Evolutionary conservation across 2,113 vertebrate species (phyloP).

Genomic region (Falcunculus frontatus): DNA sequence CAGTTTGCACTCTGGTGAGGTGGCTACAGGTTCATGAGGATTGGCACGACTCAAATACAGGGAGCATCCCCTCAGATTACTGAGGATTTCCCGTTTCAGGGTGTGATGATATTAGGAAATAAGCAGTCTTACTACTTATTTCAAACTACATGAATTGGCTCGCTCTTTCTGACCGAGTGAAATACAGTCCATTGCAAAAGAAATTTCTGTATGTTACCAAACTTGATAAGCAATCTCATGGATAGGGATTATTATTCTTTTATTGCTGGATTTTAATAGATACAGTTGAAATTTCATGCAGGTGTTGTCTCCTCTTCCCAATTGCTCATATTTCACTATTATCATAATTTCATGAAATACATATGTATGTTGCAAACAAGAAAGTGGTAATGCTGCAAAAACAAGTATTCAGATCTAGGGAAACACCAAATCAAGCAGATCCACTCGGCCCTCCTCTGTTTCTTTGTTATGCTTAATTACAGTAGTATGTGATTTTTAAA

Average conservation of each 20-base stretch:
- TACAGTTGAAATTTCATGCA: background rate
- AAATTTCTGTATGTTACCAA: background rate
- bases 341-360: background rate
- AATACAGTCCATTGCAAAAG: background rate
- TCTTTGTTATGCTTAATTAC: background rate
- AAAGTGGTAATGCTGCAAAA: background rate
- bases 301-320: background rate
- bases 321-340: background rate
- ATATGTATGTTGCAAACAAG: background rate
- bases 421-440: background rate
- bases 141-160: background rate
- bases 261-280: background rate
- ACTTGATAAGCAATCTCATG: background rate
- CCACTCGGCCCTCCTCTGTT: background rate
- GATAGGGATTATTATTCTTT: background rate
- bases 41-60: fast-evolving
- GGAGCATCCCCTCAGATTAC: background rate
- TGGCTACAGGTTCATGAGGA: background rate
- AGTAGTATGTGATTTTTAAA: background rate
- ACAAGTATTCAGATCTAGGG: background rate
- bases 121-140: background rate
- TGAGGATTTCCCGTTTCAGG: background rate
- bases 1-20: background rate
- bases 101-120: background rate
- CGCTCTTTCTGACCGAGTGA: background rate